Conservation (phyloP, 2,797 vertebrate genomes). For the Gadopsis marmoratus region DNA sequence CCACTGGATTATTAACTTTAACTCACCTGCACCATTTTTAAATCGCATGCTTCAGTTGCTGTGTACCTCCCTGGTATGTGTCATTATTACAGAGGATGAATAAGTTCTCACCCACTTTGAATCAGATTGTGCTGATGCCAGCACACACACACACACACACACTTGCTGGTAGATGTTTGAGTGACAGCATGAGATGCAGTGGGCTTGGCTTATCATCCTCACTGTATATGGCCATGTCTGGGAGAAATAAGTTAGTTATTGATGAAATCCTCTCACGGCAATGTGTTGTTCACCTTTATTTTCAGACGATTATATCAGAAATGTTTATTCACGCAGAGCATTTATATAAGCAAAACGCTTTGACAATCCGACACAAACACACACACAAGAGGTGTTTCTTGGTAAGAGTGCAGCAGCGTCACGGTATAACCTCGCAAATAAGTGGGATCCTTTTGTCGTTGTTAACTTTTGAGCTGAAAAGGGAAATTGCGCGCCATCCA, state of each 20-base stretch:
- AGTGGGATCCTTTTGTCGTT: constrained; percentile 38
- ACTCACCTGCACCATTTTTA: constrained; percentile 30
- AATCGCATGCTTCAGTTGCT: constrained; percentile 38
- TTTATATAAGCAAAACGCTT: constrained; percentile 75
- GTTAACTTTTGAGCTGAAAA: constrained; percentile 57
- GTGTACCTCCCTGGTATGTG: constrained; percentile 27
- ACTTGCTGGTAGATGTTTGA: constrained; percentile 8
- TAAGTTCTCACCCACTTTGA: constrained; percentile 15
- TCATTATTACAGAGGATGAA: constrained; percentile 15
- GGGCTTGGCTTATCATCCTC: neutral
- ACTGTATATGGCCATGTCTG: constrained; percentile 17
- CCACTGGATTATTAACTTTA: constrained; percentile 59
- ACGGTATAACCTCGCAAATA: constrained; percentile 19
- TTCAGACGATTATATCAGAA: constrained; percentile 51
- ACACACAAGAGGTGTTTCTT: constrained; percentile 8
- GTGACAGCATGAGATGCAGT: constrained; percentile 29
- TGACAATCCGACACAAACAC: constrained; percentile 75
- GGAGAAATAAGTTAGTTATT: constrained; percentile 32
- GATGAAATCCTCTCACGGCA: constrained; percentile 11
- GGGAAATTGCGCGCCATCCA: constrained; percentile 17
- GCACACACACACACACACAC: constrained; percentile 16
- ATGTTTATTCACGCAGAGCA: constrained; percentile 66
- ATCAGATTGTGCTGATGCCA: constrained; percentile 15
- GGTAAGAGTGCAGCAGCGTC: constrained; percentile 16
- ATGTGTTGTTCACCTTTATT: constrained; percentile 59